Conservation (phyloP, 1,140 invertebrate species). For the Aphidius ervi region DNA sequence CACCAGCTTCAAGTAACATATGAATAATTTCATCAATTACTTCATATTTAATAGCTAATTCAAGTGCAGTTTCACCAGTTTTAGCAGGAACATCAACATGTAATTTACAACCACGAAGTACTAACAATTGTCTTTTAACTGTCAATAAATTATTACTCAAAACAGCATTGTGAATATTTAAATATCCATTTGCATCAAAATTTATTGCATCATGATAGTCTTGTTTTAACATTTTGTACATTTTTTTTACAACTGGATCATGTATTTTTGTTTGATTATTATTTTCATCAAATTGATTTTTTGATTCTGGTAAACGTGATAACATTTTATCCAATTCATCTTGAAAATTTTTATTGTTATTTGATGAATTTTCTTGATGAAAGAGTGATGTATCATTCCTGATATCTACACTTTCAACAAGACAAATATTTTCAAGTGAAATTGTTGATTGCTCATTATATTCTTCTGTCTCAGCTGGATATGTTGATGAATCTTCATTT, state of each 20-base stretch:
- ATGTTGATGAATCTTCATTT: too few relatives aligned
- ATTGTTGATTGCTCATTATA: too few relatives aligned
- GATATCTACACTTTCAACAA: too few relatives aligned
- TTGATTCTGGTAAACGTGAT: too few relatives aligned
- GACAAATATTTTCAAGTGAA: too few relatives aligned
- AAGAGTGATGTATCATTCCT: too few relatives aligned
- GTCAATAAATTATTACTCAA: constrained; percentile 1
- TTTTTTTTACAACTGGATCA: constrained; percentile 4
- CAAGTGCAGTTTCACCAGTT: constrained; percentile 23
- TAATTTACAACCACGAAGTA: constrained; percentile 15
- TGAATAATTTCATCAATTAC: constrained; percentile 17
- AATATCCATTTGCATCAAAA: constrained; percentile 22
- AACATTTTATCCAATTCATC: constrained; percentile 9
- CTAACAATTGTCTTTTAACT: constrained; percentile 15
- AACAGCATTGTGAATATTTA: constrained; percentile 24
- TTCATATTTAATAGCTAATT: constrained; percentile 19
- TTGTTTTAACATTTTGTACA: constrained; percentile 15
- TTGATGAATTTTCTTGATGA: too few relatives aligned
- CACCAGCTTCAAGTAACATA: constrained; percentile 19
- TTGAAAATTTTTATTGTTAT: too few relatives aligned
- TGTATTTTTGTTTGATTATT: constrained; percentile 11
- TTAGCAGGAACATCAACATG: constrained; percentile 18
- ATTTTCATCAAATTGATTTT: constrained; percentile 1
- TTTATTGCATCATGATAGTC: constrained; percentile 19
- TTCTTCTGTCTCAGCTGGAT: too few relatives aligned